Evolutionary conservation across 2,113 vertebrate species (phyloP), one percentile per base, ranked within the genome.

Genomic region (Zapus hudsonius): DNA sequence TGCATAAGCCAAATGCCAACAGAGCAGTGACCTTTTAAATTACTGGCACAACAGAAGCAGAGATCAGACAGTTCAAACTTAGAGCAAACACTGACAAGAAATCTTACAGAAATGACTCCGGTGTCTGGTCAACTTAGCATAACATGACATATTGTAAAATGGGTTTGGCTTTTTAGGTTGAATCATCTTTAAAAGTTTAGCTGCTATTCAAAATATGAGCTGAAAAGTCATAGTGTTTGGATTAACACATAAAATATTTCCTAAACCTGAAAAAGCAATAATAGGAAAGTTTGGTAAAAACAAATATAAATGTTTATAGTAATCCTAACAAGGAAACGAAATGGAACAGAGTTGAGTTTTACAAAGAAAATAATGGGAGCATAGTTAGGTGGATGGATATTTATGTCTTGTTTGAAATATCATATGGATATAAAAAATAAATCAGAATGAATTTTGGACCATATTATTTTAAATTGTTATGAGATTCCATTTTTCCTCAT

Each of bases 11-110:
- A 97, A 96, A 96, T 97, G 81, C 92, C 89, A 94, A 64, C 89
- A 70, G 52, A 91, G 69, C 69, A 87, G 42, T 96, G 95, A 96
- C 92, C 95, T 96, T 97, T 97, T 78, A 94, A 79, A 96, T 96
- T 84, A 81, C 89, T 80, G 81, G 87, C 1, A 0, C 78, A 92
- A 91, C 69, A 89, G 86, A 92, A 89, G 52, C 40, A 0, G 29
- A 91, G 93, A 94, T 95, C 81, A 90, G 84, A 96, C 92, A 91
- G 83, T 87, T 96, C 87, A 76, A 95, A 91, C 80, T 78, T 91
- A 89, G 89, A 93, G 92, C 76, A 94, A 95, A 89, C 76, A 92
- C 91, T 76, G 75, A 94, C 84, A 93, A 91, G 59, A 91, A 91
- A 91, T 76, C 15, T 19, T 73, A 66, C 59, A 87, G 91, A 92